Percentiles rank a stretch among this genome's conserved stretches.
Conservation (phyloP, 2,113 vertebrate genomes). For the Myanophis thanlyinensis region DNA sequence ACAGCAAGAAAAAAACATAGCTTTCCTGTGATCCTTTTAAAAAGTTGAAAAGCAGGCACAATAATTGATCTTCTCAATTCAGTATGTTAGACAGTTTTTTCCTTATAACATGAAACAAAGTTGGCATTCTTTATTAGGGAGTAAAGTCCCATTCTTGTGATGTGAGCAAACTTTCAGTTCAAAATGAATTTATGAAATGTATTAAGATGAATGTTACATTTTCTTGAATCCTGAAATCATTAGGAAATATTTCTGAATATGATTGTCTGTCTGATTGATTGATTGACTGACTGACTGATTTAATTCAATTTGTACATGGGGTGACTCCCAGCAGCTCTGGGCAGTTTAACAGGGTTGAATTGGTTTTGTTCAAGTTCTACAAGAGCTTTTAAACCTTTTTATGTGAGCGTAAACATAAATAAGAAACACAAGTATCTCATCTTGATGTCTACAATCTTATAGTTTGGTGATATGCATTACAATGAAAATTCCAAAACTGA, state of each 20-base stretch:
- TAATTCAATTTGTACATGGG: background rate
- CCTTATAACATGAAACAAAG: background rate
- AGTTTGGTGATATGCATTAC: background rate
- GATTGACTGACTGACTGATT: background rate
- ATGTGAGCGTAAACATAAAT: background rate
- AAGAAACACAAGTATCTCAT: background rate
- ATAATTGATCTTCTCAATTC: background rate
- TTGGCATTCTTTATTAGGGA: background rate
- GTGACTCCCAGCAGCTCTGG: background rate
- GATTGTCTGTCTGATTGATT: background rate
- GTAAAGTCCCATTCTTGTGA: background rate
- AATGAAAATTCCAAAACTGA: background rate
- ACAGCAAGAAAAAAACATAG: background rate
- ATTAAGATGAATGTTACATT: background rate
- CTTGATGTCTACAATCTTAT: background rate
- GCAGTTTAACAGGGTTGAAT: background rate
- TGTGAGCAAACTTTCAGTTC: background rate
- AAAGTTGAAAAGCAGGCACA: background rate
- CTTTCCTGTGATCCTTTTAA: background rate
- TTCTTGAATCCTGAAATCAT: background rate
- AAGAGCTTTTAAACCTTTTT: background rate
- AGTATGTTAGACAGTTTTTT: background rate
- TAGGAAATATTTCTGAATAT: background rate
- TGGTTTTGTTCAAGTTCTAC: background rate
- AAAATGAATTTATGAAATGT: background rate